Conservation (phyloP, 2,113 vertebrate genomes). For the Onychostruthus taczanowskii region DNA sequence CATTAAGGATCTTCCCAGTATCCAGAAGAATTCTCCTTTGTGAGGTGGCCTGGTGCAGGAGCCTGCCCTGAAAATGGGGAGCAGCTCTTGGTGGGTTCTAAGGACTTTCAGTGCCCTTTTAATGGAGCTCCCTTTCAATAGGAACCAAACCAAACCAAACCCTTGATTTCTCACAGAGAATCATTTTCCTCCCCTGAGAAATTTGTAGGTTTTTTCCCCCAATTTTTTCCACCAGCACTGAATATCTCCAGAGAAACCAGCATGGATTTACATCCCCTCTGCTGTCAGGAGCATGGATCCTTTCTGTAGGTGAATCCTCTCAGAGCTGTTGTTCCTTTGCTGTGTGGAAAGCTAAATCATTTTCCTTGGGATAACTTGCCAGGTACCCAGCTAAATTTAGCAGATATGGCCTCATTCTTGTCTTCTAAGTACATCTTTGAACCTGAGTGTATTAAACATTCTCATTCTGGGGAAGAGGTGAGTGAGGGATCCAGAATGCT, state of each 20-base stretch:
- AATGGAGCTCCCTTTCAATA: background rate
- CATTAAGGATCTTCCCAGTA: background rate
- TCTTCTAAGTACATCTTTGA: background rate
- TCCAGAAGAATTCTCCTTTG: fast-evolving
- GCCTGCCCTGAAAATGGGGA: background rate
- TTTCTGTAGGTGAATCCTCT: background rate
- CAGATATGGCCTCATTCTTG: background rate
- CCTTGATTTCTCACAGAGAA: background rate
- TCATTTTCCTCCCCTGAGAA: fast-evolving
- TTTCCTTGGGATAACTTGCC: background rate
- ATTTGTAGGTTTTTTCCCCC: fast-evolving
- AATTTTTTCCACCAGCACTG: background rate
- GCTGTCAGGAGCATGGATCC: background rate
- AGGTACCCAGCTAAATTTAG: background rate
- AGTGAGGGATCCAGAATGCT: background rate
- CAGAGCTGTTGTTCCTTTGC: background rate
- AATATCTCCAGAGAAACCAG: background rate
- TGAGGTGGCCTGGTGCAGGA: background rate
- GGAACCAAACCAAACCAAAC: background rate
- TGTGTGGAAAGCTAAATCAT: background rate
- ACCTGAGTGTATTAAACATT: background rate
- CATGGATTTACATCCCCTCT: background rate
- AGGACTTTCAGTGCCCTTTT: background rate
- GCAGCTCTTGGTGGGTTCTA: background rate
- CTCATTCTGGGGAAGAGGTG: background rate